Conservation (phyloP, 2,797 vertebrate species). For the Hydrophis major region DNA sequence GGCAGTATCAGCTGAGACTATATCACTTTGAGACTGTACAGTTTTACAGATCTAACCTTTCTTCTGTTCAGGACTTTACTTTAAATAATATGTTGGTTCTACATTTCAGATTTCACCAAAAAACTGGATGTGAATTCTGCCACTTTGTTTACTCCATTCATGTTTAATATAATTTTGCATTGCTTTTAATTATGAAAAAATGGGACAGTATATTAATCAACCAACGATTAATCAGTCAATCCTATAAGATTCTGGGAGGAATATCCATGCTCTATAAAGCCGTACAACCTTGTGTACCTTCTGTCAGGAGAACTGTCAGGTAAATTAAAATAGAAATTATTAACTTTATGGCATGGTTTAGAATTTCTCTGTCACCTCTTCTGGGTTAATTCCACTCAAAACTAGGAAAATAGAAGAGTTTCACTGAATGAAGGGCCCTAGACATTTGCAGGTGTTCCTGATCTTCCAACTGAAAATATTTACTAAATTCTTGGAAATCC, state of each 20-base stretch:
- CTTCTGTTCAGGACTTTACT: neutral
- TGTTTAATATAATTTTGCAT: neutral
- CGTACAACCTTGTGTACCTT: neutral
- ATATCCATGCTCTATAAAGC: neutral
- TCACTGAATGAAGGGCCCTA: neutral
- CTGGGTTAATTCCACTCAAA: neutral
- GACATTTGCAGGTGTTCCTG: neutral
- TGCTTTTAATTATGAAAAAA: neutral
- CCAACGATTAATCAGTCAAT: neutral
- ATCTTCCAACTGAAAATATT: neutral
- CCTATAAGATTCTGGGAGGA: neutral
- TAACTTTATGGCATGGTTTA: neutral
- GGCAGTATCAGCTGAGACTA: neutral
- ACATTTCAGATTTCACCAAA: neutral
- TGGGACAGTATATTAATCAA: neutral
- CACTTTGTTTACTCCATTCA: neutral
- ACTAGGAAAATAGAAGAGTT: neutral
- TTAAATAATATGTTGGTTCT: neutral
- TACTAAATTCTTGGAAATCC: neutral
- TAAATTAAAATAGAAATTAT: neutral
- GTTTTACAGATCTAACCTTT: neutral
- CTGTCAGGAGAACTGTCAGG: neutral
- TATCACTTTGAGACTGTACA: neutral
- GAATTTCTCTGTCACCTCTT: neutral
- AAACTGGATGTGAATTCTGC: neutral